These are phyloP conservation scores for Nycteola revayana DNA, from an alignment of 2,888 invertebrate species.

Conservation along the genomic window DNA sequence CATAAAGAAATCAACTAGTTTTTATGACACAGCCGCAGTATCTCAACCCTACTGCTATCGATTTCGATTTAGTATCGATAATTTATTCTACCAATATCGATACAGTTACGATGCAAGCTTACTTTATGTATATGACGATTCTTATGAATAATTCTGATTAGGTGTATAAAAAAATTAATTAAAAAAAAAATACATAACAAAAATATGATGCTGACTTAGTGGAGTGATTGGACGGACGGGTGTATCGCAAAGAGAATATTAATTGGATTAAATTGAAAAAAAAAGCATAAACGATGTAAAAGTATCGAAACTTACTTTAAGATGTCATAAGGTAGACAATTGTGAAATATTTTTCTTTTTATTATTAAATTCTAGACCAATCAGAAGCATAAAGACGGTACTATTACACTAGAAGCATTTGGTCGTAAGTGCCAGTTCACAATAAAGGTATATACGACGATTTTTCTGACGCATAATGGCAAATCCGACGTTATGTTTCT, in stretches of 20 bases:
- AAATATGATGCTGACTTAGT: conserved; percentile 39
- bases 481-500: too few species aligned
- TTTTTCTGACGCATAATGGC: too few species aligned
- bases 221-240: conserved; percentile 42
- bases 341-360: conserved; percentile 28
- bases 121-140: conserved; percentile 42
- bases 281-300: conserved; percentile 24
- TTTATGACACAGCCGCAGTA: too few species aligned
- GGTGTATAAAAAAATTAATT: conserved; percentile 38
- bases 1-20: too few species aligned
- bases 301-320: conserved; percentile 24
- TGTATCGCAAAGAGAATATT: conserved; percentile 25
- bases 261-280: too few species aligned
- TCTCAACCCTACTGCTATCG: conserved; percentile 22
- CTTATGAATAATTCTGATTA: conserved; percentile 50
- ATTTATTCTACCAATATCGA: background rate
- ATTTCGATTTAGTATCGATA: conserved; percentile 32
- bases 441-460: too few species aligned
- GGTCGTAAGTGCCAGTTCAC: too few species aligned
- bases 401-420: too few species aligned
- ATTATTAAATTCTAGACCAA: background rate
- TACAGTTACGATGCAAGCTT: conserved; percentile 12
- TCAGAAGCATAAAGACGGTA: too few species aligned
- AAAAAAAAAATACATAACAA: conserved; percentile 37
- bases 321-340: conserved; percentile 33